phyloP scores from a whole-genome alignment of 2,888 invertebrate species.

The Troilus luridus region DNA sequence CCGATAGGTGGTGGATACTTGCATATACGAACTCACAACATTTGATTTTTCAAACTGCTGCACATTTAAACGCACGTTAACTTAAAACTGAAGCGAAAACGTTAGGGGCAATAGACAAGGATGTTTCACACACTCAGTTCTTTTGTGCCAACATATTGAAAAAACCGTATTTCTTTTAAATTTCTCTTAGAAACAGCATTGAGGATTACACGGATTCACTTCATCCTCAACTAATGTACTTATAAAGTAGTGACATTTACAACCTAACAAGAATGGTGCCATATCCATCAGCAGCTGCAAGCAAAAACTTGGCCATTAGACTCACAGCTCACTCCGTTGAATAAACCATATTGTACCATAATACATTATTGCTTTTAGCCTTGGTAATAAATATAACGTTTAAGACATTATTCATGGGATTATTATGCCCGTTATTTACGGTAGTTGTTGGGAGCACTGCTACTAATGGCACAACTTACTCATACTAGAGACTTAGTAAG shows the following conservation, averaged over 20 bases:
- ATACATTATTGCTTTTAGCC: conserved; percentile 17
- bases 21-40: too few relatives aligned
- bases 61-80: too few relatives aligned
- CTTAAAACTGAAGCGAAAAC: too few relatives aligned
- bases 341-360: neutral
- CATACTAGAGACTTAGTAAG: neutral
- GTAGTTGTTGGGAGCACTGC: conserved; percentile 15
- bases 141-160: too few relatives aligned
- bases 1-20: too few relatives aligned
- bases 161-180: too few relatives aligned
- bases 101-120: too few relatives aligned
- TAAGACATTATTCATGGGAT: neutral
- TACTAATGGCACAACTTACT: conserved; percentile 21
- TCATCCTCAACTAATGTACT: neutral
- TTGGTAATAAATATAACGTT: neutral
- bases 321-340: neutral
- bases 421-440: conserved; percentile 30
- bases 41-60: too few relatives aligned
- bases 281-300: neutral
- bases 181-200: too few relatives aligned
- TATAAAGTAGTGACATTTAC: neutral
- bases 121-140: too few relatives aligned
- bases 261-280: neutral
- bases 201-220: neutral
- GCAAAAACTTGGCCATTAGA: neutral